phyloP scores from a whole-genome alignment of 2,888 invertebrate species.

The Microchrysa polita region DNA sequence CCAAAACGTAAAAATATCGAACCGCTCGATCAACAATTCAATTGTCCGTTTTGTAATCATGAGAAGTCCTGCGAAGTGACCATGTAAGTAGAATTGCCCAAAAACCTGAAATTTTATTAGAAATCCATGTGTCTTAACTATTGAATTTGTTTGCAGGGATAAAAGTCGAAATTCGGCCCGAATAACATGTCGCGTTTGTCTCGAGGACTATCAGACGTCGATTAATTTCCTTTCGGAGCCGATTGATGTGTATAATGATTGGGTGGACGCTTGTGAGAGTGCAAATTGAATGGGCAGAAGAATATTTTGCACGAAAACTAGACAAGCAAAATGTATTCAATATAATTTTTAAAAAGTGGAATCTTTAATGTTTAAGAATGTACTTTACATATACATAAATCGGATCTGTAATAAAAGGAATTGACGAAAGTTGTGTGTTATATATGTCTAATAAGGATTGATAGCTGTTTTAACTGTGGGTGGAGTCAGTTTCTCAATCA shows the following conservation, averaged over 20 bases:
- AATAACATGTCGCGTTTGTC: constrained; percentile 94
- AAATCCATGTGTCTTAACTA: background rate
- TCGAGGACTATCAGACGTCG: constrained; percentile 96
- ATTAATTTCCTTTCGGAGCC: constrained; percentile 97
- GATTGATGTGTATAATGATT: constrained; percentile 98
- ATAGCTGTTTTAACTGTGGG: too few species aligned
- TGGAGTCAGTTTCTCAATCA: too few species aligned
- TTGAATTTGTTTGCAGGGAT: constrained; percentile 78
- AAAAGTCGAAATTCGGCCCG: constrained; percentile 92
- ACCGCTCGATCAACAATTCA: constrained; percentile 94
- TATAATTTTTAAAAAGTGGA: too few species aligned
- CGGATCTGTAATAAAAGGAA: too few species aligned
- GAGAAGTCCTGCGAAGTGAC: constrained; percentile 99
- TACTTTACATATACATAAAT: too few species aligned
- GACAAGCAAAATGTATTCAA: too few species aligned
- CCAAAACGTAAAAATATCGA: constrained; percentile 91
- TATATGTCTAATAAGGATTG: too few species aligned
- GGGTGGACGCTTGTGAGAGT: constrained; percentile 99
- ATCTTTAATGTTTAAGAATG: too few species aligned
- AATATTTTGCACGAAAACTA: too few species aligned
- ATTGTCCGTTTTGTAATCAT: constrained; percentile 99
- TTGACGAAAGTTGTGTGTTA: too few species aligned
- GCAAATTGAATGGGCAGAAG: constrained; percentile 73
- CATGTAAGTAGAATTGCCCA: constrained; percentile 81
- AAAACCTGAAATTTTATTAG: background rate